These are phyloP conservation scores for Malurus elegans DNA, from an alignment of 2,113 vertebrate species.

Conservation along the genomic window DNA sequence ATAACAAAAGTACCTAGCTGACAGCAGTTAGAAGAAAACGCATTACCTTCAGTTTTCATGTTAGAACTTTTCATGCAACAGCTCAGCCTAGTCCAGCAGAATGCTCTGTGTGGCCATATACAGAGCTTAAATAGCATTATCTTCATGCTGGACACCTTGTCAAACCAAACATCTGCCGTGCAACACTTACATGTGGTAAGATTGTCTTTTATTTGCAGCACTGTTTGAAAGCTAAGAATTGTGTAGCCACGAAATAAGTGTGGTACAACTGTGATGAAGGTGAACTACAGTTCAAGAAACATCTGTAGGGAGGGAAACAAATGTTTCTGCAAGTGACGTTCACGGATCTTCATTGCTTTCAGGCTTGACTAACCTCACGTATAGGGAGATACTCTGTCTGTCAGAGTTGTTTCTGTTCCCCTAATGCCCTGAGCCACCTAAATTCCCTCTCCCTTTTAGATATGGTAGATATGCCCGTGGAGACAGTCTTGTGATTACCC, in stretches of 20 bases:
- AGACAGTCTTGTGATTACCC: not conserved
- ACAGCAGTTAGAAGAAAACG: not conserved
- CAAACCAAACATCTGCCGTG: not conserved
- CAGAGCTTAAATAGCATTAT: not conserved
- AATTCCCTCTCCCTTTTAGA: not conserved
- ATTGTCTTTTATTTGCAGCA: not conserved
- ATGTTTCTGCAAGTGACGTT: not conserved
- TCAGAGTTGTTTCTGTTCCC: not conserved
- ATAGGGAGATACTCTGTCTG: not conserved
- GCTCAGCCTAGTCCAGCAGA: not conserved
- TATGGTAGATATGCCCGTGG: not conserved
- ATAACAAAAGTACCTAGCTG: not conserved
- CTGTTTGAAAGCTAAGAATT: not conserved
- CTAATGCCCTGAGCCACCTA: not conserved
- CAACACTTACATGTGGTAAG: not conserved
- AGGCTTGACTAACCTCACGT: not conserved
- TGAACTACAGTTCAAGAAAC: not conserved
- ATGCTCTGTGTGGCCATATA: not conserved
- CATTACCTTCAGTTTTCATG: not conserved
- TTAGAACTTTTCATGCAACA: not conserved
- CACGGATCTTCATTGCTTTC: not conserved
- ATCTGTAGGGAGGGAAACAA: not conserved
- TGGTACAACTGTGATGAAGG: not conserved
- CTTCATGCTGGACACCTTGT: not conserved
- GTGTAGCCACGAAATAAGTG: not conserved